These are phyloP conservation scores for Tetraneura akinire DNA, from an alignment of 1,140 invertebrate genomes.

Conservation along the genomic window DNA sequence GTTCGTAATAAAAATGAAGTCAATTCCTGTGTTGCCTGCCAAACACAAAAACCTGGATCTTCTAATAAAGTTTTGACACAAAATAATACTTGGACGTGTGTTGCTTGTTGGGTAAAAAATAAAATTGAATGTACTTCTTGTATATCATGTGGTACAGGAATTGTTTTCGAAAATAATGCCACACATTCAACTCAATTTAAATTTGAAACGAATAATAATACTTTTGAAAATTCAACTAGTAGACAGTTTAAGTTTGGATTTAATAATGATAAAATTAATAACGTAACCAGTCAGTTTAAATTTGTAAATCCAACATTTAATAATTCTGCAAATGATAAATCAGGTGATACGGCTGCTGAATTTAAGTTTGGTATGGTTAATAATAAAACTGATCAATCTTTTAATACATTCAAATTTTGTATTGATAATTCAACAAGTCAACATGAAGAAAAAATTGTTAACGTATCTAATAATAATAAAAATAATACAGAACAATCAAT, in stretches of 20 bases:
- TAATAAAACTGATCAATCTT: neutral
- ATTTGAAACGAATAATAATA: constrained; percentile 55
- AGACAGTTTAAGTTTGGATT: constrained; percentile 27
- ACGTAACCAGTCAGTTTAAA: constrained; percentile 11
- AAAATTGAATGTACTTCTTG: constrained; percentile 62
- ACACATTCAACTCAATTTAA: constrained; percentile 57
- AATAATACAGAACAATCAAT: neutral
- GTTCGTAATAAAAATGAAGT: constrained; percentile 58
- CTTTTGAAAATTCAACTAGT: neutral
- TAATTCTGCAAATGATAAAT: neutral
- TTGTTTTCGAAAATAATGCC: constrained; percentile 53
- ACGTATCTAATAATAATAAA: neutral
- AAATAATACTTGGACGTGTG: constrained; percentile 65
- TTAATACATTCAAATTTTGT: constrained; percentile 13
- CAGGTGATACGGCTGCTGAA: neutral
- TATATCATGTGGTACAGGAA: constrained; percentile 62
- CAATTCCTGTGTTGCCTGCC: constrained; percentile 59
- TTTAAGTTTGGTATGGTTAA: constrained; percentile 26
- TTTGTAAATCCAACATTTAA: neutral
- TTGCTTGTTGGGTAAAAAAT: constrained; percentile 66
- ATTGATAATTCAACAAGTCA: neutral
- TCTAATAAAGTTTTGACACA: constrained; percentile 60
- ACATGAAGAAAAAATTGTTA: neutral
- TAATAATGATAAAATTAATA: constrained; percentile 31
- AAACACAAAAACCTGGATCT: constrained; percentile 64